Evolutionary conservation across 1,140 invertebrate species (phyloP), one percentile per base, ranked within the genome.

Genomic region (Aradophagus sp.): DNA sequence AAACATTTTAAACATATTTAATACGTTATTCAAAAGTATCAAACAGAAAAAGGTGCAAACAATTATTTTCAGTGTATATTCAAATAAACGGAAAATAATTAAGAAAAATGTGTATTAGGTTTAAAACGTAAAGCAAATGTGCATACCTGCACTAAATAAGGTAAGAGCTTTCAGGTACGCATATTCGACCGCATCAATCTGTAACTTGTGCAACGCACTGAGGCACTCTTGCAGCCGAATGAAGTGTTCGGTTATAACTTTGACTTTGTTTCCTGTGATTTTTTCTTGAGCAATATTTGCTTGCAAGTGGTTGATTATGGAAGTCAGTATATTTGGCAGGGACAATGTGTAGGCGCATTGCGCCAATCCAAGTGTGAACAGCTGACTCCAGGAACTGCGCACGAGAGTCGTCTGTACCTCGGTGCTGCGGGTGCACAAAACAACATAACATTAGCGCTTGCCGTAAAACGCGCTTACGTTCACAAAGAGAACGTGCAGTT

Each of bases 341-440:
- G 93, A 93, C 77, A 97, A 86, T 35, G 90, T 89, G 16, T 93
- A 89, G 8, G 93, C 90, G 82, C 93, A 97, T 82, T 98, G 96
- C 1, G 95, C 92, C 50, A 99, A 87, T 5, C 96, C 96, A 11
- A 99, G 86, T 2, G 93, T 91, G 84, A 99, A 97, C 47, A 99
- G 80, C 79, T 98, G 95, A 77, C 94, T 91, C 97, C 97, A 99
- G 75, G 92, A 94, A 59, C 91, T 91, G 76, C 93, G 91, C 23
- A 98, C 87, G 27, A 99, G 82, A 4, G 89, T 88, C 53, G 93
- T 91, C 86, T 98, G 95, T 38, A 92, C 89, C 52, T 97, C 94
- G 48, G 90, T 89, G 61, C 96, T 97, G 86, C 13, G 65, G 86
- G 86, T 66, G 69, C 20, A 13, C 59, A 62, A 35, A 16, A 47